Base-by-base conservation (phyloP, 1,140 invertebrate genomes). In the Amyelois transitella region DNA sequence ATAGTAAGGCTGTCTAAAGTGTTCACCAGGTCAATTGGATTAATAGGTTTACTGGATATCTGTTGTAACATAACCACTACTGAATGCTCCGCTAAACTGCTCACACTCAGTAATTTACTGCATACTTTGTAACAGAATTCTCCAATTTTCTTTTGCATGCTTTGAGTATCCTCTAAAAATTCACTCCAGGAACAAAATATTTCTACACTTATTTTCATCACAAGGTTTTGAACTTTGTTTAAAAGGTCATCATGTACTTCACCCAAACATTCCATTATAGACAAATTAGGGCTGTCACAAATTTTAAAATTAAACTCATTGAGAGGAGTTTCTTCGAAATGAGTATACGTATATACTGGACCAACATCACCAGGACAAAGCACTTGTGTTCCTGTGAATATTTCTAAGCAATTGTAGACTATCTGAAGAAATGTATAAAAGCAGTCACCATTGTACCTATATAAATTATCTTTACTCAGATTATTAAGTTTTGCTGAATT, bases 121-220 rank as follows among this genome's bases (percentile, higher is more conserved):
- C 59, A 64, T 12, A 85, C 54, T 56, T 74, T 77, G 51, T 77
- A 70, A 55, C 71, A 75, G 4, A 80, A 45, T 54, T 84, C 75
- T 20, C 81, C 81, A 55, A 88, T 73, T 32, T 45, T 62, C 58
- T 78, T 70, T 53, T 88, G 85, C 75, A 84, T 77, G 24, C 50
- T 82, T 65, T 69, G 69, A 8, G 70, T 72, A 55, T 70, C 64
- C 19, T 81, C 72, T 63, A 77, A 74, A 80, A 73, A 85, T 58
- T 88, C 85, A 69, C 78, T 84, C 85, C 85, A 88, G 14, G 81
- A 72, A 71, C 85, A 88, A 61, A 81, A 88, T 62, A 85, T 72
- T 48, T 88, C 76, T 51, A 88, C 69, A 64, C 75, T 88, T 0
- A 88, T 66, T 56, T 69, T 71, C 78, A 85, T 86, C 12, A 86